Conservation (phyloP, 1,140 invertebrate species). For the Macrotrachela quadricornifera region DNA sequence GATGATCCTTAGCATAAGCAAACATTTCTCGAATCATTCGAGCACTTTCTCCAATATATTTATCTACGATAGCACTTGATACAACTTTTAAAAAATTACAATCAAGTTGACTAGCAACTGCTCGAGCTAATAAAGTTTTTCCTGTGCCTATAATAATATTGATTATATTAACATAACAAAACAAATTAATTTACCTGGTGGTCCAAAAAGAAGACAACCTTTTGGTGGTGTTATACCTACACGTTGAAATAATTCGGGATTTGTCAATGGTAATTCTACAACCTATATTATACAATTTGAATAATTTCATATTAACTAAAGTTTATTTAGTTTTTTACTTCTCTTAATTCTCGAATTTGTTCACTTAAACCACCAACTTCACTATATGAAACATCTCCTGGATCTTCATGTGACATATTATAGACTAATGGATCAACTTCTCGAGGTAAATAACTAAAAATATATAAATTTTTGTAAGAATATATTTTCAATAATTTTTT, state of each 20-base stretch:
- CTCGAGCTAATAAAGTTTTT: constrained; percentile 82
- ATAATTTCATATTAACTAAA: no score
- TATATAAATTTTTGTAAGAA: no score
- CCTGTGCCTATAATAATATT: no score
- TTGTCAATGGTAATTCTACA: constrained; percentile 84
- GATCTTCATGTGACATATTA: constrained; percentile 99
- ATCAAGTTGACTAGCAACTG: constrained; percentile 87
- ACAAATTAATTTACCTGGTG: no score
- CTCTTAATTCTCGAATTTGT: constrained; percentile 87
- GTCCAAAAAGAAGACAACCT: constrained; percentile 85
- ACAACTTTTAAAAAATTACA: constrained; percentile 97
- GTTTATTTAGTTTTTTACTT: no score
- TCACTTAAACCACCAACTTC: constrained; percentile 88
- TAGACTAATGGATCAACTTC: constrained; percentile 97
- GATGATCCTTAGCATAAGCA: constrained; percentile 94
- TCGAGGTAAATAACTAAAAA: constrained; percentile 75
- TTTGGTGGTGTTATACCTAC: constrained; percentile 97
- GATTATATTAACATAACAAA: no score
- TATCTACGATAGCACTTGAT: constrained; percentile 97
- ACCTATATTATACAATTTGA: no score
- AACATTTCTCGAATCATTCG: constrained; percentile 98
- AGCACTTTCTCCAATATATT: constrained; percentile 97
- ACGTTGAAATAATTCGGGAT: constrained; percentile 87
- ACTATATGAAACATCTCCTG: constrained; percentile 82
- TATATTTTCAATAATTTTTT: no score